Conservation (phyloP, 2,113 vertebrate species). For the Chaetops frenatus region DNA sequence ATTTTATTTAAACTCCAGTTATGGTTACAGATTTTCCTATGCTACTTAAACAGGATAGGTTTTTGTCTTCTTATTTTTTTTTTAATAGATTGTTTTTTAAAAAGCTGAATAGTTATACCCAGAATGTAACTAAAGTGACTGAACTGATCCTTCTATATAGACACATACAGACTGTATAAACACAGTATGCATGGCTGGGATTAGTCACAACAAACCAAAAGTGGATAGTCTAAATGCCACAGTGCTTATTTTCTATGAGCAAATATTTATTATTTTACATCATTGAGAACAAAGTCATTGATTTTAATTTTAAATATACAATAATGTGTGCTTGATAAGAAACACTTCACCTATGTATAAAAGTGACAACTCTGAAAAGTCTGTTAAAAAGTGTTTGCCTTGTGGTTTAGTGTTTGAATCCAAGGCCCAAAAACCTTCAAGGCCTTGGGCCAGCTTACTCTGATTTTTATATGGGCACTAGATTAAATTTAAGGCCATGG, state of each 20-base stretch:
- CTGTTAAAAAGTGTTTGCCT: neutral
- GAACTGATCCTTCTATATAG: neutral
- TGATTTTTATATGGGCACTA: too few relatives aligned
- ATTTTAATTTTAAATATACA: neutral
- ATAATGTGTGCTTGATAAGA: neutral
- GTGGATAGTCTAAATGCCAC: neutral
- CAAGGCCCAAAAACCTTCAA: too few relatives aligned
- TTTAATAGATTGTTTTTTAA: neutral
- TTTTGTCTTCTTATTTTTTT: neutral
- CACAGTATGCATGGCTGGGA: neutral
- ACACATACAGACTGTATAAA: neutral
- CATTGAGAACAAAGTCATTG: rapidly evolving
- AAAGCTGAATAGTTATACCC: neutral
- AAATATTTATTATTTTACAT: neutral
- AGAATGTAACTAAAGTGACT: neutral
- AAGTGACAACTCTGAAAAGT: neutral
- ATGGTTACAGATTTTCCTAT: neutral
- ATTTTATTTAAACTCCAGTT: neutral
- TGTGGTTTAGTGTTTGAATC: neutral
- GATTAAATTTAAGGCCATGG: too few relatives aligned
- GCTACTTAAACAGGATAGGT: neutral
- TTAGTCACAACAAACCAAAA: neutral
- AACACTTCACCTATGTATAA: neutral
- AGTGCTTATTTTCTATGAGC: neutral
- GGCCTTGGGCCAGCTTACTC: too few relatives aligned